These are phyloP conservation scores for Thalpophila matura DNA, from an alignment of 2,888 invertebrate genomes.

Conservation along the genomic window DNA sequence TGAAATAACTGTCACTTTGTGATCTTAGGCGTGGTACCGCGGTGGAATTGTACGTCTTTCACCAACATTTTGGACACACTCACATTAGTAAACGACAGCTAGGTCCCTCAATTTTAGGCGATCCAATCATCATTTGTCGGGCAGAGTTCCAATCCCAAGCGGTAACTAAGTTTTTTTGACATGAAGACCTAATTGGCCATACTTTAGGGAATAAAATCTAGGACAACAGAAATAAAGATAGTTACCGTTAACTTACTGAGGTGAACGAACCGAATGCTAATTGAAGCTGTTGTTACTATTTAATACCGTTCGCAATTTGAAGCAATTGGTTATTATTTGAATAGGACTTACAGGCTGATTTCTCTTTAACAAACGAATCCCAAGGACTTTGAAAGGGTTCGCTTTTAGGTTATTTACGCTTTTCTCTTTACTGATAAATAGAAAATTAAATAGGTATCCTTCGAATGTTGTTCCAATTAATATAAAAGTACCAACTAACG, in stretches of 20 bases:
- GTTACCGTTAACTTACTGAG: constrained; percentile 4
- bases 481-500: constrained; percentile 17
- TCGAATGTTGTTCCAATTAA: constrained; percentile 37
- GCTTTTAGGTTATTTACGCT: constrained; percentile 32
- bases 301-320: constrained; percentile 36
- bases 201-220: constrained; percentile 10
- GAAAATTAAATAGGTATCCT: constrained; percentile 38
- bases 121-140: constrained; percentile 43
- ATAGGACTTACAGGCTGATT: constrained; percentile 52
- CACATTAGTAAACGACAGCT: neutral
- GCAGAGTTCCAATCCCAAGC: constrained; percentile 28
- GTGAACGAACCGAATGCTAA: constrained; percentile 33
- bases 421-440: constrained; percentile 29
- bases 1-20: constrained; percentile 26
- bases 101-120: constrained; percentile 15
- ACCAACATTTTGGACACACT: neutral
- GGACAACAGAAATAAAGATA: constrained; percentile 16
- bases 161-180: constrained; percentile 26
- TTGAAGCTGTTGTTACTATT: constrained; percentile 40
- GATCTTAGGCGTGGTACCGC: neutral
- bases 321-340: constrained; percentile 52
- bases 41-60: neutral
- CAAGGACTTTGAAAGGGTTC: constrained; percentile 32
- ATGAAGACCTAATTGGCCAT: constrained; percentile 23
- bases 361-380: constrained; percentile 47